Evolutionary conservation across 1,140 invertebrate species (phyloP).

Genomic region (Drosophila quadrilineata): DNA sequence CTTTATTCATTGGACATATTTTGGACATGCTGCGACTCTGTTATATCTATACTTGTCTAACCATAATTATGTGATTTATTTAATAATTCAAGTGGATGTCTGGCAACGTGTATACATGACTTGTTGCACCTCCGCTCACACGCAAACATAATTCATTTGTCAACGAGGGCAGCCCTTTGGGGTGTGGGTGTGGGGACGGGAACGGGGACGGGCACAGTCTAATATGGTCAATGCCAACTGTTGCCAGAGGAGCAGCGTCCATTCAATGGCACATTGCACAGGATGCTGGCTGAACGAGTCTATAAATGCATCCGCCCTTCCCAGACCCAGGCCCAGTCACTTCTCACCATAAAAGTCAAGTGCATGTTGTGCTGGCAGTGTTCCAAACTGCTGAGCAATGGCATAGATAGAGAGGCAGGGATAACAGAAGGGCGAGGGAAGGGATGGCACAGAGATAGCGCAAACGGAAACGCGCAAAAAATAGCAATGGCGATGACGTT

Average conservation of each 20-base stretch:
- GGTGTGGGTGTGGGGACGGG: too few species aligned
- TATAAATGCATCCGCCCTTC: constrained; percentile 59
- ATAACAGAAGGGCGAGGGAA: too few species aligned
- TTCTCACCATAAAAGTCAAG: constrained; percentile 56
- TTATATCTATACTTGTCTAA: too few species aligned
- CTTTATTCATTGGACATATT: too few species aligned
- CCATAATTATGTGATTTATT: constrained; percentile 33
- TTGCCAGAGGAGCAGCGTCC: constrained; percentile 45
- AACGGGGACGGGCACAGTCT: constrained; percentile 46
- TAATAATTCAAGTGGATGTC: constrained; percentile 5
- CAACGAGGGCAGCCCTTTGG: constrained; percentile 29
- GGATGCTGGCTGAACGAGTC: constrained; percentile 67
- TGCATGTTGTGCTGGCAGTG: constrained; percentile 56
- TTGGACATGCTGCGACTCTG: too few species aligned
- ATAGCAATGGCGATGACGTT: constrained; percentile 23
- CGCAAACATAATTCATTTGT: constrained; percentile 57
- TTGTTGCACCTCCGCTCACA: constrained; percentile 64
- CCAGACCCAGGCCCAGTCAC: background rate
- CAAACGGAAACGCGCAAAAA: constrained; percentile 70
- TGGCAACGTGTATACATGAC: constrained; percentile 28
- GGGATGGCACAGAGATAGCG: too few species aligned
- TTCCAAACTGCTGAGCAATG: constrained; percentile 56
- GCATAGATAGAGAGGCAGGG: too few species aligned
- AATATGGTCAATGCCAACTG: constrained; percentile 78
- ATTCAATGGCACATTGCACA: constrained; percentile 63